Conservation (phyloP, 2,797 vertebrate species). For the Hemibagrus guttatus region DNA sequence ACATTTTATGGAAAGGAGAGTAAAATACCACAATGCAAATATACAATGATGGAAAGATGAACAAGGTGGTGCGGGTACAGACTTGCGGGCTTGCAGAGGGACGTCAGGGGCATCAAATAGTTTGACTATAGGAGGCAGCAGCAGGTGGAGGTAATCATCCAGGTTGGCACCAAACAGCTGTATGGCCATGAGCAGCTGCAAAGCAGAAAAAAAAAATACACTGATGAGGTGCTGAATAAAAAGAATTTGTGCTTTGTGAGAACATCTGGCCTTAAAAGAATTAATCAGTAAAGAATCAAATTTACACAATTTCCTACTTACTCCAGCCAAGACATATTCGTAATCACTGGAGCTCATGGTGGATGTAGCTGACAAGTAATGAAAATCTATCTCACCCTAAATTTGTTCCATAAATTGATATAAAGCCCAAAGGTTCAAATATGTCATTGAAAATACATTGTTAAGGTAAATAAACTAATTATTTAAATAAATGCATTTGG, state of each 20-base stretch:
- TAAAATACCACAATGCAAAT: not conserved
- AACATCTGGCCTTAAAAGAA: not conserved
- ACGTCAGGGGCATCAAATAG: conserved; percentile 93
- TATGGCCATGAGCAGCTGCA: conserved; percentile 91
- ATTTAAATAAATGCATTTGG: not conserved
- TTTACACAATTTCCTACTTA: not conserved
- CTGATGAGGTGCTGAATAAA: not conserved
- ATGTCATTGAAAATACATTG: not conserved
- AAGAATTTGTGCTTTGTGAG: not conserved
- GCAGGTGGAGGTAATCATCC: conserved; percentile 95
- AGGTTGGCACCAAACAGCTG: conserved; percentile 97
- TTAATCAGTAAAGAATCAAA: not conserved
- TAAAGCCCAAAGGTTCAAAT: not conserved
- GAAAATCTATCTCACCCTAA: not conserved
- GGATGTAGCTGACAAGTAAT: not conserved
- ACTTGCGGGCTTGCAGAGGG: conserved; percentile 91
- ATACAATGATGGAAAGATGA: not conserved
- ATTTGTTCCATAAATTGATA: not conserved
- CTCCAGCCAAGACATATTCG: not conserved
- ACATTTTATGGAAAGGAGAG: not conserved
- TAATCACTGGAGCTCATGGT: not conserved
- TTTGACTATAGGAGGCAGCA: conserved; percentile 96
- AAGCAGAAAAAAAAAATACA: conserved; percentile 16
- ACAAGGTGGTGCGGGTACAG: conserved; percentile 59
- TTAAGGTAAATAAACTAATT: not conserved